These are phyloP conservation scores for Plagodis pulveraria DNA, from an alignment of 2,888 invertebrate genomes.

Conservation along the genomic window DNA sequence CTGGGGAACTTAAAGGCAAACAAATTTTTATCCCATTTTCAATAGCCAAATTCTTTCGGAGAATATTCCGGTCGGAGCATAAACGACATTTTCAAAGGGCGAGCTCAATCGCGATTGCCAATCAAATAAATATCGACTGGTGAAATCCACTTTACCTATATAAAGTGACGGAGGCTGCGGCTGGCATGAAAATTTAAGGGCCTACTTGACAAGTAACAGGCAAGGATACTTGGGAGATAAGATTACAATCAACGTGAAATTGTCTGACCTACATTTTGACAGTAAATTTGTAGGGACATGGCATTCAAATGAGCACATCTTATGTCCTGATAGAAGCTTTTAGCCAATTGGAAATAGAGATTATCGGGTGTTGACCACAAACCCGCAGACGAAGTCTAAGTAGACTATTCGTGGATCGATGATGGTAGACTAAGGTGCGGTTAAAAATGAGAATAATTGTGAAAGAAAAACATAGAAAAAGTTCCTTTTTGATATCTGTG, in stretches of 20 bases:
- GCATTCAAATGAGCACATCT: no score
- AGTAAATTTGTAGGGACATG: no score
- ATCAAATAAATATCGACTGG: conserved; percentile 52
- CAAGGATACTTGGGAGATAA: conserved; percentile 13
- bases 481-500: no score
- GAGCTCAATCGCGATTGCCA: conserved; percentile 48
- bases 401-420: no score
- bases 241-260: conserved; percentile 10
- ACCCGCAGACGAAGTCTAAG: no score
- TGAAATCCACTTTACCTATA: conserved; percentile 45
- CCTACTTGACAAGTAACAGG: conserved; percentile 30
- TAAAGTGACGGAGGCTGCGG: conserved; percentile 40
- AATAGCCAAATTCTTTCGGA: conserved; percentile 28
- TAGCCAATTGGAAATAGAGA: no score
- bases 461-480: no score
- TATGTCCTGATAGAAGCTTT: no score
- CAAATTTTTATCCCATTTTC: conserved; percentile 34
- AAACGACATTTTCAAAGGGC: conserved; percentile 44
- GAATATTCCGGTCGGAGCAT: conserved; percentile 29
- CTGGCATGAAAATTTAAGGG: conserved; percentile 47
- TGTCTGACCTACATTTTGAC: neutral
- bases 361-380: no score
- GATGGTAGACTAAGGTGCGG: no score
- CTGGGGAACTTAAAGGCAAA: conserved; percentile 26
- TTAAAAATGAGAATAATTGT: no score